A percentile compares a stretch with the other conserved stretches of the same genome.
Evolutionary conservation across 2,888 invertebrate species (phyloP).

Genomic region (Yponomeuta plumbellus): DNA sequence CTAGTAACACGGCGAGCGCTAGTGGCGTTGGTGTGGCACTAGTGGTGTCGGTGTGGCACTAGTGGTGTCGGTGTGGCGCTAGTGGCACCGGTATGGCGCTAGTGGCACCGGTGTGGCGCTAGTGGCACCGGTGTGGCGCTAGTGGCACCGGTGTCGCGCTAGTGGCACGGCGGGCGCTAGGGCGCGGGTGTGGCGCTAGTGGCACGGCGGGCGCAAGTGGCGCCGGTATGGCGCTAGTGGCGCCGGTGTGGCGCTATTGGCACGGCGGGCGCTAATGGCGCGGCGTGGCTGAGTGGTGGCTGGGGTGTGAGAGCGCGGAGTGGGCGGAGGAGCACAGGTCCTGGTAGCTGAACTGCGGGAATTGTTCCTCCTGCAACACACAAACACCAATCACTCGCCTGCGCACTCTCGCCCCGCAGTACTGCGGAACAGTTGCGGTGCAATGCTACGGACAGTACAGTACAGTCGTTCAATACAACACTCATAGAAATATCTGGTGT

Average conservation of each 20-base stretch:
- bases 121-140: conserved; percentile 37
- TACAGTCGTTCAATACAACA: too few relatives aligned
- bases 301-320: conserved; percentile 75
- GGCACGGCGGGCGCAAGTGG: conserved; percentile 5
- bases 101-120: too few relatives aligned
- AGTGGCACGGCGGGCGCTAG: conserved; percentile 7
- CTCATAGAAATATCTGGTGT: too few relatives aligned
- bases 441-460: too few relatives aligned
- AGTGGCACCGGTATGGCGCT: neutral
- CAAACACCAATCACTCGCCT: too few relatives aligned
- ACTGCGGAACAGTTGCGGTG: too few relatives aligned
- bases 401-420: too few relatives aligned
- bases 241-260: conserved; percentile 14
- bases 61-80: conserved; percentile 3
- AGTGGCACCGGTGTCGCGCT: conserved; percentile 4
- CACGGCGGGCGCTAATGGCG: conserved; percentile 39
- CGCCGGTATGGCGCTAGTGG: conserved; percentile 12
- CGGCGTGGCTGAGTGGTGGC: conserved; percentile 51
- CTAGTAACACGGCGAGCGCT: too few relatives aligned
- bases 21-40: too few relatives aligned
- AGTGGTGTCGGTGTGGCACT: conserved; percentile 1
- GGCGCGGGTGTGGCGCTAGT: neutral
- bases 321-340: conserved; percentile 80
- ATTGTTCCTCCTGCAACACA: conserved; percentile 79
- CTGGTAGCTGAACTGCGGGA: conserved; percentile 91